Evolutionary conservation across 1,140 invertebrate genomes (phyloP).

Genomic region (Micrasema minimum): DNA sequence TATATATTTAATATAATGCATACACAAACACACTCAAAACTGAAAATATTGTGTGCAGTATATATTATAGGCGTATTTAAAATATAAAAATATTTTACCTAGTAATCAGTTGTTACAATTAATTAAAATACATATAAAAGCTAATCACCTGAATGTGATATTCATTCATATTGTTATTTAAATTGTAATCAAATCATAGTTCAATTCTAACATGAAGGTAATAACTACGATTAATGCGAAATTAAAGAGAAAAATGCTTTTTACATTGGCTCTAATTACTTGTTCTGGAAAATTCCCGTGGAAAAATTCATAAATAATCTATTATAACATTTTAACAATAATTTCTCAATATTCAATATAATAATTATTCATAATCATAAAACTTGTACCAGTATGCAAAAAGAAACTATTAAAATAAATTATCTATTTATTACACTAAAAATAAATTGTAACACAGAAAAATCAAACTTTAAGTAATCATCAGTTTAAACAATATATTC

Average conservation of each 20-base stretch:
- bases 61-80: conserved; percentile 31
- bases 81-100: conserved; percentile 46
- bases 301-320: conserved; percentile 52
- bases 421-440: conserved; percentile 40
- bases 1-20: conserved; percentile 39
- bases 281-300: conserved; percentile 28
- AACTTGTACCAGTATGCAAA: conserved; percentile 45
- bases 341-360: conserved; percentile 47
- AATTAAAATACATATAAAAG: conserved; percentile 49
- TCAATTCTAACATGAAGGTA: conserved; percentile 45
- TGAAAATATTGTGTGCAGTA: conserved; percentile 50
- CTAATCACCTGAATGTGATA: conserved; percentile 43
- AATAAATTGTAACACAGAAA: conserved; percentile 35
- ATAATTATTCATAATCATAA: conserved; percentile 44
- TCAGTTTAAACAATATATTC: conserved; percentile 33
- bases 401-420: conserved; percentile 47
- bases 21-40: conserved; percentile 49
- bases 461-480: conserved; percentile 29
- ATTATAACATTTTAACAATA: conserved; percentile 53
- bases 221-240: conserved; percentile 46
- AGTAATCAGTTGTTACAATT: conserved; percentile 39
- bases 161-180: conserved; percentile 35
- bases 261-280: conserved; percentile 39
- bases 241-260: conserved; percentile 49
- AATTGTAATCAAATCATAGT: conserved; percentile 39